phyloP scores from a whole-genome alignment of 2,113 vertebrate genomes.

The Anoplopoma fimbria region DNA sequence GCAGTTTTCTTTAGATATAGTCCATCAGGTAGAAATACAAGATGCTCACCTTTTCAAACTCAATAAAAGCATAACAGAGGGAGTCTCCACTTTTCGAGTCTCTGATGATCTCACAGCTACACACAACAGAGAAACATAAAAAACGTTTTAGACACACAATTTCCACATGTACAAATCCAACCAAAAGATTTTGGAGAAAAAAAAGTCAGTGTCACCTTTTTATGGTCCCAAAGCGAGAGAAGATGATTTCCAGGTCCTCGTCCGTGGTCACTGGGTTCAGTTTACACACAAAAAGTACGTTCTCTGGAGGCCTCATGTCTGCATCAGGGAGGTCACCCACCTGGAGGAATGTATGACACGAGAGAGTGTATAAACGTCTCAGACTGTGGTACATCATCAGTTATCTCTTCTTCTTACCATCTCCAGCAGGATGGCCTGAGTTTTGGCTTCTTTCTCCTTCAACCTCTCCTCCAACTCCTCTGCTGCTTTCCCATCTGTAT shows the following conservation, averaged over 20 bases:
- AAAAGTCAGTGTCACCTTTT: slow-evolving; percentile 85
- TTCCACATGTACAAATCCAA: neutral
- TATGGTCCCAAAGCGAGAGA: slow-evolving; percentile 95
- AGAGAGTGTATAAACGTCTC: neutral
- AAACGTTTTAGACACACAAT: neutral
- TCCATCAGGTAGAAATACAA: neutral
- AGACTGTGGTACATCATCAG: neutral
- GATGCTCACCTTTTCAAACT: slow-evolving; percentile 95
- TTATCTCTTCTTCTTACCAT: slow-evolving; percentile 86
- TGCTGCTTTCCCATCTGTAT: slow-evolving; percentile 87
- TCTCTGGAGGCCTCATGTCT: slow-evolving; percentile 94
- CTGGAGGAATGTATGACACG: slow-evolving; percentile 74
- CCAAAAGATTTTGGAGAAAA: neutral
- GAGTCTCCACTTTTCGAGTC: slow-evolving; percentile 97
- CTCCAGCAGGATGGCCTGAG: slow-evolving; percentile 95
- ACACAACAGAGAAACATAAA: slow-evolving; percentile 46
- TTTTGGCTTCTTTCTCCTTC: slow-evolving; percentile 96
- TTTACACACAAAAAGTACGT: slow-evolving; percentile 97
- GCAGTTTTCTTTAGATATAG: neutral
- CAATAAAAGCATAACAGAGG: slow-evolving; percentile 98
- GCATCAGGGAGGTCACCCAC: slow-evolving; percentile 97
- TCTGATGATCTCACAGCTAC: slow-evolving; percentile 97
- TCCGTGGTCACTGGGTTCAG: slow-evolving; percentile 98
- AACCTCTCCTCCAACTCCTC: slow-evolving; percentile 94
- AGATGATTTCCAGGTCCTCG: slow-evolving; percentile 98